Conservation (phyloP, 2,113 vertebrate genomes). For the Siniperca chuatsi region DNA sequence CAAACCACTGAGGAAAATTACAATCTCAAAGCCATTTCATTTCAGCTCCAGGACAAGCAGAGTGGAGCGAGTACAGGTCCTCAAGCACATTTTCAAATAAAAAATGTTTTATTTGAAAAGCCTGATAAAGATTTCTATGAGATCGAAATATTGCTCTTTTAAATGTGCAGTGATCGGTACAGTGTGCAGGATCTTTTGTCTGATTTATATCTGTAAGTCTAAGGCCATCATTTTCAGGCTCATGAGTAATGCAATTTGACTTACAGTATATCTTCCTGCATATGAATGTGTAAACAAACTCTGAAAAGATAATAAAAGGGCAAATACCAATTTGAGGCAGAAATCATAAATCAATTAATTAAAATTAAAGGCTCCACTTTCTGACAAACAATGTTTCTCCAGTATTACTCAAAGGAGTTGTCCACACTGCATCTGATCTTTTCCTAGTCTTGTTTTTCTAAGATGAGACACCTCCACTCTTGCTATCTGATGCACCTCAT, state of each 20-base stretch:
- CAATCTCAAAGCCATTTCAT: neutral
- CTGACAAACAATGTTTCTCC: neutral
- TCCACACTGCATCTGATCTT: neutral
- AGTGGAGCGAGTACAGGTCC: neutral
- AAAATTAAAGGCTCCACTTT: neutral
- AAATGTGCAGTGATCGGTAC: too few species aligned
- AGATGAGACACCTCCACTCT: neutral
- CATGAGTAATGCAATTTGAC: neutral
- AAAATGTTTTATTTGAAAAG: neutral
- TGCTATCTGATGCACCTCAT: neutral
- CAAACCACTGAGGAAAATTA: constrained; percentile 5
- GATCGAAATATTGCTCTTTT: neutral
- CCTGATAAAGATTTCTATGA: neutral
- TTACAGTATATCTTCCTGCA: neutral
- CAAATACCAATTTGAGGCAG: too few species aligned
- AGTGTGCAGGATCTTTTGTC: too few species aligned
- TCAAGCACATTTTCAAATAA: too few species aligned
- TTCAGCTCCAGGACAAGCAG: neutral
- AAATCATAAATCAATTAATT: neutral
- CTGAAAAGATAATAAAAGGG: neutral
- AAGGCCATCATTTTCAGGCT: too few species aligned
- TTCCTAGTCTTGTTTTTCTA: too few species aligned
- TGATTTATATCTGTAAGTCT: too few species aligned
- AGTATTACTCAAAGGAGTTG: neutral
- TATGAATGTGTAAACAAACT: neutral